phyloP scores from a whole-genome alignment of 2,888 invertebrate genomes.

The Melieria picta region DNA sequence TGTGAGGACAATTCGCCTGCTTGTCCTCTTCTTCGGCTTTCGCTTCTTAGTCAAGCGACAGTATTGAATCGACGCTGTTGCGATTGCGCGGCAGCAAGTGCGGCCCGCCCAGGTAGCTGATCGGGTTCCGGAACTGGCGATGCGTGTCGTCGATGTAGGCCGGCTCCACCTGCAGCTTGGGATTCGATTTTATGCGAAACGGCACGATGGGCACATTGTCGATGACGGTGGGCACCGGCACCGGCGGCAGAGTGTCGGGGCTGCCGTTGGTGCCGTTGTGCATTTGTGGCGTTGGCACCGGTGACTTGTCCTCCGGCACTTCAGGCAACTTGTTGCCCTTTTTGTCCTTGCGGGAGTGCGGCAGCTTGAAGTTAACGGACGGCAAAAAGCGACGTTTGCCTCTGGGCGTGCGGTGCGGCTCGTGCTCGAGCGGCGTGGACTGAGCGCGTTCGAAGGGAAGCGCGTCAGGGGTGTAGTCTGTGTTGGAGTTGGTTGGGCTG shows the following conservation, averaged over 20 bases:
- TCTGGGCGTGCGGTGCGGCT: not conserved
- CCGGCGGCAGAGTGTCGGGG: conserved; percentile 26
- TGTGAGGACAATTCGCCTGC: too few relatives aligned
- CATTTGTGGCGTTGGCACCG: conserved; percentile 5
- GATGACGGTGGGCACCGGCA: conserved; percentile 42
- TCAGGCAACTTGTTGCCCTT: not conserved
- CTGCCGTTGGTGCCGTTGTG: conserved; percentile 22
- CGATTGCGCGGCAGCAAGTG: conserved; percentile 68
- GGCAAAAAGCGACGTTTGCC: conserved; percentile 9
- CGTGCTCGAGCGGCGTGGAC: conserved; percentile 16
- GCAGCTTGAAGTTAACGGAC: conserved; percentile 14
- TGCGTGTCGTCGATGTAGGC: conserved; percentile 69
- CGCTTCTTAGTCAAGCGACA: conserved; percentile 71
- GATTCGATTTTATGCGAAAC: conserved; percentile 49
- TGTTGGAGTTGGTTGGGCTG: conserved; percentile 10
- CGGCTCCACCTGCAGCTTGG: conserved; percentile 60
- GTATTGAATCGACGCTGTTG: conserved; percentile 74
- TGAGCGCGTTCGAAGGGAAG: conserved; percentile 17
- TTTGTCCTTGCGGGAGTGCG: not conserved
- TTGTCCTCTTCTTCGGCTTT: too few relatives aligned
- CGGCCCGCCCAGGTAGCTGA: conserved; percentile 77
- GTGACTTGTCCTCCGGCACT: too few relatives aligned
- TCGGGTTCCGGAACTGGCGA: conserved; percentile 72
- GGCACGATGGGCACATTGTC: conserved; percentile 48
- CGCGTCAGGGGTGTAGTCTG: not conserved